Evolutionary conservation across 1,140 invertebrate genomes (phyloP).

Genomic region (Archivesica marissinica): DNA sequence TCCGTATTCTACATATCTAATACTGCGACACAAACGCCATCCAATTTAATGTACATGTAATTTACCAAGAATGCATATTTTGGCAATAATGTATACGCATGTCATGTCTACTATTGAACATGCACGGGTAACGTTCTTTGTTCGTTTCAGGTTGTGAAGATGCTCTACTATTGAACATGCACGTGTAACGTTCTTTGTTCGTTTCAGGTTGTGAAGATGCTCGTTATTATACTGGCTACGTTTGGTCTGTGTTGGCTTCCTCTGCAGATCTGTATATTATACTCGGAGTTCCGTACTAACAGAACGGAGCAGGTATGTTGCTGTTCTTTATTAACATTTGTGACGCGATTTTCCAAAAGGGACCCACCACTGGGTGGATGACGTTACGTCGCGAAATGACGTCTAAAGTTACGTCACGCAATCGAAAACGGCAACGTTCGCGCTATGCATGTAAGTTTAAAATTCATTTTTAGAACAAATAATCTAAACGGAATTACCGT

Average conservation of each 20-base stretch:
- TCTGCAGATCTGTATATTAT: conserved; percentile 78
- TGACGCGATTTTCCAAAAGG: no score
- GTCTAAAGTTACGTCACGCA: no score
- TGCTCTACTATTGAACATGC: no score
- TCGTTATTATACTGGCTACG: conserved; percentile 83
- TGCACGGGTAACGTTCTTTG: conserved; percentile 38
- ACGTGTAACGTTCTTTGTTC: conserved; percentile 42
- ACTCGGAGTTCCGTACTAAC: conserved; percentile 72
- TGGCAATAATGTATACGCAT: not conserved
- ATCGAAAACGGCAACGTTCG: no score
- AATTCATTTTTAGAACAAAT: no score
- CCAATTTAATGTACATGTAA: not conserved
- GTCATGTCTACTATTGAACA: no score
- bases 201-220: conserved; percentile 84
- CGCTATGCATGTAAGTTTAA: no score
- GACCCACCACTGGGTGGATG: no score
- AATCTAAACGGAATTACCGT: no score
- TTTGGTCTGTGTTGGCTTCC: conserved; percentile 84
- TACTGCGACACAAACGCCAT: not conserved
- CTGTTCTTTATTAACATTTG: no score
- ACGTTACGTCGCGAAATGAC: no score
- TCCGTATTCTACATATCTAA: no score
- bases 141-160: conserved; percentile 84
- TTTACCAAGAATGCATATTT: not conserved
- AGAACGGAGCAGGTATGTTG: not conserved